Percentiles rank a stretch among this genome's conserved stretches.
phyloP scores from a whole-genome alignment of 2,113 vertebrate species.

The Picathartes gymnocephalus region DNA sequence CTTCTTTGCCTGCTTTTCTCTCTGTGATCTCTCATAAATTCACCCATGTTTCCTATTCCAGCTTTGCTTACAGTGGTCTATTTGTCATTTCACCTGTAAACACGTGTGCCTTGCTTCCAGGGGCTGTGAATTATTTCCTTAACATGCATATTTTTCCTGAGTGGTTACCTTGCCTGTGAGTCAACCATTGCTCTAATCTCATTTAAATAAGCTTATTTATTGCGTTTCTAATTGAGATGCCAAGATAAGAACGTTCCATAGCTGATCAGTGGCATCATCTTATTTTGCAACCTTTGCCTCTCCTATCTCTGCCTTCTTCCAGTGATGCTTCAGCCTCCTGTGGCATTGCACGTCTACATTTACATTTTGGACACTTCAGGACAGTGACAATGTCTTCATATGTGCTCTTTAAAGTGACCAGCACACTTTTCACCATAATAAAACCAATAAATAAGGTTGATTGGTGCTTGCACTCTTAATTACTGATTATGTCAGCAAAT shows the following conservation, averaged over 20 bases:
- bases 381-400: neutral
- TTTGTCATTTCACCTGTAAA: neutral
- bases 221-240: neutral
- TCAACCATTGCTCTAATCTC: neutral
- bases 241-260: neutral
- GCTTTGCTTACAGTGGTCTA: neutral
- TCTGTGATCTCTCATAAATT: neutral
- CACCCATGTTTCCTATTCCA: neutral
- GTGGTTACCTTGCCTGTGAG: neutral
- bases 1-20: neutral
- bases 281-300: neutral
- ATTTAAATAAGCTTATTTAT: neutral
- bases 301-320: neutral
- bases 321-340: neutral
- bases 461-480: neutral
- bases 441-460: neutral
- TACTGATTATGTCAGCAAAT: neutral
- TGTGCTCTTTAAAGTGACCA: neutral
- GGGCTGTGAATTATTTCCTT: neutral
- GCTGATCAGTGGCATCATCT: neutral
- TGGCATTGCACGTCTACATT: neutral
- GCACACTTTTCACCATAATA: neutral
- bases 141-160: neutral
- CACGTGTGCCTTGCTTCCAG: neutral
- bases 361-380: neutral